Percentiles rank a stretch among this genome's conserved stretches.
Conservation (phyloP, 2,113 vertebrate genomes). For the Tachysurus vachellii region DNA sequence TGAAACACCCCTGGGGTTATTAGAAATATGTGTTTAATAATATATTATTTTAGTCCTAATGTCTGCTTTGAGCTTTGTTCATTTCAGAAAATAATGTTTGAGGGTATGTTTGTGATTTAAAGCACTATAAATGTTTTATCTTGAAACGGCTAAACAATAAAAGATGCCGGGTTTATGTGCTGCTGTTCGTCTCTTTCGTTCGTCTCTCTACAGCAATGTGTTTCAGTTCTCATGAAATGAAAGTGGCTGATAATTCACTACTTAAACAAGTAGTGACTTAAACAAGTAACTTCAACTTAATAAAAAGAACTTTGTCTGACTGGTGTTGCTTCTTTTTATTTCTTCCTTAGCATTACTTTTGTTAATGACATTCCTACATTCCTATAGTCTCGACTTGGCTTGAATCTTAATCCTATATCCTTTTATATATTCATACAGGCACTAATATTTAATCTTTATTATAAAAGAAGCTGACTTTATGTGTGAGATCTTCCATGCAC, state of each 20-base stretch:
- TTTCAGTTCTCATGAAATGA: too few relatives aligned
- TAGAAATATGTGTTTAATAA: background rate
- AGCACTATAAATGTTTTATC: background rate
- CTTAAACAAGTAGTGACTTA: too few relatives aligned
- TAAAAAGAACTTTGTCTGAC: background rate
- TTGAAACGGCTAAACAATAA: background rate
- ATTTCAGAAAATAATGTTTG: background rate
- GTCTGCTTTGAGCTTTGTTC: background rate
- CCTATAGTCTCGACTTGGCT: background rate
- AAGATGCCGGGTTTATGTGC: background rate
- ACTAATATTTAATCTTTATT: background rate
- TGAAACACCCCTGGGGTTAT: too few relatives aligned
- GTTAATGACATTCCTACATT: background rate
- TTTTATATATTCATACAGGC: background rate
- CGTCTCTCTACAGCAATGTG: too few relatives aligned
- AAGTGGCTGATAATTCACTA: too few relatives aligned
- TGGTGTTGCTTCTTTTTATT: background rate
- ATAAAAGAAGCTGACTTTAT: background rate
- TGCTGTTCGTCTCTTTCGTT: background rate
- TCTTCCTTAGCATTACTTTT: background rate
- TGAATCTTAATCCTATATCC: background rate
- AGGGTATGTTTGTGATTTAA: background rate
- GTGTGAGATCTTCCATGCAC: too few relatives aligned
- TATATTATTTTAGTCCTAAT: background rate
- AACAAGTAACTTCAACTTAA: too few relatives aligned